phyloP scores from a whole-genome alignment of 2,888 invertebrate genomes.

The Cerastoderma edule region DNA sequence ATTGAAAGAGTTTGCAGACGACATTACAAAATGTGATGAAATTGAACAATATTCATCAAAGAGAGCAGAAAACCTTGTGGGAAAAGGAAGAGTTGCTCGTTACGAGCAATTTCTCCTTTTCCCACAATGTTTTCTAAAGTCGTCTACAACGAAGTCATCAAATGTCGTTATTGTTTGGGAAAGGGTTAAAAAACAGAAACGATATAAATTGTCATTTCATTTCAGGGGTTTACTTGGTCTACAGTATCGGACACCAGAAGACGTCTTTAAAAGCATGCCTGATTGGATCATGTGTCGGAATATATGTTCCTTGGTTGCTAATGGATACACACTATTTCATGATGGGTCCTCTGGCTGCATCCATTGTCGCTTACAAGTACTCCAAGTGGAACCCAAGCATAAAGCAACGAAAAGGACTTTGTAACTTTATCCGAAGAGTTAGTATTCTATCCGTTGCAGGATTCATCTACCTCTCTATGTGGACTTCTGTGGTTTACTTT shows the following conservation, averaged over 20 bases:
- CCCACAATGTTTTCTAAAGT: too few species aligned
- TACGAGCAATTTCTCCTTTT: conserved; percentile 1
- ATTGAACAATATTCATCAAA: too few species aligned
- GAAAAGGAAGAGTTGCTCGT: neutral
- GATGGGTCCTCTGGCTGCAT: conserved; percentile 66
- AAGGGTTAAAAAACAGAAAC: too few species aligned
- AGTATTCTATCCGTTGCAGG: conserved; percentile 36
- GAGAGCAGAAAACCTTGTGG: neutral
- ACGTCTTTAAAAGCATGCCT: conserved; percentile 90
- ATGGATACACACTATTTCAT: conserved; percentile 60
- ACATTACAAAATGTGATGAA: too few species aligned
- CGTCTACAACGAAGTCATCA: too few species aligned
- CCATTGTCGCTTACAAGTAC: conserved; percentile 86
- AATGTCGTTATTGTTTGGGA: too few species aligned
- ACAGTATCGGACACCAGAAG: conserved; percentile 93
- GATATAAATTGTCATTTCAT: too few species aligned
- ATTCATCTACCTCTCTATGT: conserved; percentile 43
- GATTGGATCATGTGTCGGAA: conserved; percentile 89
- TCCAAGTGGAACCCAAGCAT: conserved; percentile 88
- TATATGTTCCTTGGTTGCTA: conserved; percentile 87
- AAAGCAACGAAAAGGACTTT: conserved; percentile 32
- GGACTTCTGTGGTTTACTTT: conserved; percentile 39
- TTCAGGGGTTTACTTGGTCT: conserved; percentile 94
- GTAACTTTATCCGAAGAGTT: conserved; percentile 43
- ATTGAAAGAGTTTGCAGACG: too few species aligned